phyloP scores from a whole-genome alignment of 2,888 invertebrate genomes.

The Campoplex capitator region DNA sequence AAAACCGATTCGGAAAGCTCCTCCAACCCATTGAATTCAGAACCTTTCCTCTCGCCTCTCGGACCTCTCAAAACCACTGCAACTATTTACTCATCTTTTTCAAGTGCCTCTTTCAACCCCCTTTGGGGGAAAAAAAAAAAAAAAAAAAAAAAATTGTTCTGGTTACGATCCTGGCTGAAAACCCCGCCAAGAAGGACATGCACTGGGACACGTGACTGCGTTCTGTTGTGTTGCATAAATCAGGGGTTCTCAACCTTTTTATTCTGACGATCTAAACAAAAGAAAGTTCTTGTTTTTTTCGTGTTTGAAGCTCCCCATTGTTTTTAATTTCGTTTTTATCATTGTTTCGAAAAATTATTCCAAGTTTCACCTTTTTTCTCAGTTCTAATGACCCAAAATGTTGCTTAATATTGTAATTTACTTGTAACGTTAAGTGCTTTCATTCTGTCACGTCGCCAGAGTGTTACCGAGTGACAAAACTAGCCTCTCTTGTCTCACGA shows the following conservation, averaged over 20 bases:
- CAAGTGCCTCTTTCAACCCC: background rate
- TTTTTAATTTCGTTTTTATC: background rate
- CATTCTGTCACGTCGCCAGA: conserved; percentile 10
- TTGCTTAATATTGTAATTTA: background rate
- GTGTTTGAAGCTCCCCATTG: background rate
- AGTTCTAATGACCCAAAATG: background rate
- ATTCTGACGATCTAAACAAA: background rate
- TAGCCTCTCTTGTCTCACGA: conserved; percentile 14
- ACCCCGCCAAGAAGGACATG: conserved; percentile 7
- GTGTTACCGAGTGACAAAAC: conserved; percentile 5
- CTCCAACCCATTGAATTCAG: background rate
- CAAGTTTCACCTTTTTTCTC: background rate
- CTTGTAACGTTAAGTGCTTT: background rate
- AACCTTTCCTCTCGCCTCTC: background rate
- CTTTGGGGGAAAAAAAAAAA: background rate
- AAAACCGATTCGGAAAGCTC: background rate
- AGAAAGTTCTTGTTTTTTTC: no score
- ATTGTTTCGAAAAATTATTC: no score
- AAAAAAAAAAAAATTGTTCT: background rate
- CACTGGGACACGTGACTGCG: conserved; percentile 3
- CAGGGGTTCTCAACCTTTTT: conserved; percentile 12
- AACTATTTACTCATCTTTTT: background rate
- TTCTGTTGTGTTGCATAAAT: conserved; percentile 10
- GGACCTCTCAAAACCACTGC: background rate
- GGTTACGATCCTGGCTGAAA: conserved; percentile 34